Conservation (phyloP, 1,140 invertebrate species). For the Megathymus violae region DNA sequence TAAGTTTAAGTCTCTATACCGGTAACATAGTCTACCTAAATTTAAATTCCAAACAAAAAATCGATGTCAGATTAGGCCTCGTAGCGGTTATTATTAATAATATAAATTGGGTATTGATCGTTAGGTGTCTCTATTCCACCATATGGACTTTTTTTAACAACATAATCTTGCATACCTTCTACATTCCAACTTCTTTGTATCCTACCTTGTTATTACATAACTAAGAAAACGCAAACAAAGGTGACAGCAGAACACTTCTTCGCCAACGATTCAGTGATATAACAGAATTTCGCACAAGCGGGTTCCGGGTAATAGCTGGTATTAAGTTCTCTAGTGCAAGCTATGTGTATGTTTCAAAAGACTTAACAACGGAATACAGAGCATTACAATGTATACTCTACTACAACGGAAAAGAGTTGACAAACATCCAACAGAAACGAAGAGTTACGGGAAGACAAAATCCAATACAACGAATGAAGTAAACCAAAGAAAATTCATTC, state of each 20-base stretch:
- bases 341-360: neutral
- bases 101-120: too few relatives aligned
- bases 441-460: neutral
- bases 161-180: neutral
- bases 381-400: conserved; percentile 8
- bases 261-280: conserved; percentile 22
- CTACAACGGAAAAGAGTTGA: neutral
- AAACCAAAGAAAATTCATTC: neutral
- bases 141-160: too few relatives aligned
- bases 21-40: too few relatives aligned
- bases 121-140: too few relatives aligned
- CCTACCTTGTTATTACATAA: conserved; percentile 9
- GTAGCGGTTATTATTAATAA: too few relatives aligned
- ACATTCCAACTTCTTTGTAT: neutral
- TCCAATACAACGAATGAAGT: neutral
- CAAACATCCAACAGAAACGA: neutral
- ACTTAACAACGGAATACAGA: conserved; percentile 10
- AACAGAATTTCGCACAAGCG: conserved; percentile 29
- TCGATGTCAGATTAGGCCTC: too few relatives aligned
- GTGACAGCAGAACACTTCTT: conserved; percentile 19
- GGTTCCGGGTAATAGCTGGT: conserved; percentile 30
- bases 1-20: too few relatives aligned
- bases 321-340: conserved; percentile 21
- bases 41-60: too few relatives aligned
- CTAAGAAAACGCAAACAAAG: conserved; percentile 11